Base-by-base conservation (phyloP, 2,888 invertebrate species). In the Drosophila lutescens region DNA sequence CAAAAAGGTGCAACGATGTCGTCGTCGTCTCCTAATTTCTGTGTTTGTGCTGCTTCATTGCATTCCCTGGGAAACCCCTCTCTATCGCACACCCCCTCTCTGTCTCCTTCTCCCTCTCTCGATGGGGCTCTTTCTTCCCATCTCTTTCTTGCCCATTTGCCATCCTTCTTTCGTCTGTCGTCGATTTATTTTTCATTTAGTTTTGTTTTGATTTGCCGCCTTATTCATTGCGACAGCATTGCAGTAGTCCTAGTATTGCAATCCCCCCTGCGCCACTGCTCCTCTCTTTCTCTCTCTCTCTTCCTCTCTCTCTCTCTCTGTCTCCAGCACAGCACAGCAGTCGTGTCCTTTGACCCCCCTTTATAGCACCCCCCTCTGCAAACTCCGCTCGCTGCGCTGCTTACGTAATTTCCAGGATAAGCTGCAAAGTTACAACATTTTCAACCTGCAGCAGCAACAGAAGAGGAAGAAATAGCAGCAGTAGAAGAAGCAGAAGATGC, bases 161-260 rank as follows among this genome's bases (percentile, higher is more conserved):
- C 43, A 59, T 53, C 55, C 75, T 68, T 61, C 65, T 69, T 66
- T 65, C 65, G 76, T 63, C 78, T 76, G 83, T 80, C 76, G 86
- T 86, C 83, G 68, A 88, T 83, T 74, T 88, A 87, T 86, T 78
- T 86, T 86, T 83, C 82, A 82, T 83, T 83, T 86, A 79, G 79
- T 85, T 85, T 88, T 85, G 86, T 86, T 85, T 88, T 85, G 88
- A 86, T 85, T 88, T 85, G 86, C 88, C 84, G 88, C 84, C 88
- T 88, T 84, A 86, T 86, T 88, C 88, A 88, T 84, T 84, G 86
- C 84, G 88, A 85, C 84, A 80, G 86, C 84, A 85, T 88, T 85
- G 88, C 88, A 85, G 84, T 88, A 84, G 84, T 85, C 80, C 78
- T 80, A 82, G 83, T 77, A 63, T 63, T 76, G 65, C 65, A 68